These are phyloP conservation scores for Neocrepidodera transversa DNA, from an alignment of 2,888 invertebrate species.

Conservation along the genomic window DNA sequence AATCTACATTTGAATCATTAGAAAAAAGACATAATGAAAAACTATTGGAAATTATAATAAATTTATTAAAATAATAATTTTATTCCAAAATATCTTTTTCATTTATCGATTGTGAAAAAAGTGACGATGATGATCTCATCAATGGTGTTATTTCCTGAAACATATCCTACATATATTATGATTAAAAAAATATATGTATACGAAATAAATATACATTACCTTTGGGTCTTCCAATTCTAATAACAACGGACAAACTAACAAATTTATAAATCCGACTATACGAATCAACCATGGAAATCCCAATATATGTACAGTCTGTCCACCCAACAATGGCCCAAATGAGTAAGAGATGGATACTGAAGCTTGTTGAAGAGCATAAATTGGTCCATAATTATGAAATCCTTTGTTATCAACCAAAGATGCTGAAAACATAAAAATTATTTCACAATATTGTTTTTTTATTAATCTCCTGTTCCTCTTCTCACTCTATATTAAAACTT, in stretches of 20 bases:
- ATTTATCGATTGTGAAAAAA: background rate
- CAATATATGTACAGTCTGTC: slow-evolving; percentile 71
- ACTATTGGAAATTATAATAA: too few relatives aligned
- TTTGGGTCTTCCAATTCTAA: slow-evolving; percentile 58
- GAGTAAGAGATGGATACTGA: slow-evolving; percentile 83
- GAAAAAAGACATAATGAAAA: too few relatives aligned
- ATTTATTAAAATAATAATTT: too few relatives aligned
- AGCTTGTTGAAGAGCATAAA: slow-evolving; percentile 85
- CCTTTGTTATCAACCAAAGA: slow-evolving; percentile 70
- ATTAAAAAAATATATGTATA: background rate
- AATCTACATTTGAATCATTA: too few relatives aligned
- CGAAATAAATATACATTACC: too few relatives aligned
- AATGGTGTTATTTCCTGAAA: slow-evolving; percentile 12
- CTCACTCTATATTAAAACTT: too few relatives aligned
- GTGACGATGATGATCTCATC: slow-evolving; percentile 3
- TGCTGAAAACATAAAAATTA: too few relatives aligned
- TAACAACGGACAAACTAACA: slow-evolving; percentile 73
- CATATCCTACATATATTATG: too few relatives aligned
- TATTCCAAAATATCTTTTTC: too few relatives aligned
- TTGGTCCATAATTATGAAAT: slow-evolving; percentile 74
- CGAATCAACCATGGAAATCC: slow-evolving; percentile 81
- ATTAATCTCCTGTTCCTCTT: too few relatives aligned
- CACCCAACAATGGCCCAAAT: slow-evolving; percentile 77
- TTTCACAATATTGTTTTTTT: too few relatives aligned
- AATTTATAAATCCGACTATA: slow-evolving; percentile 72